Conservation (phyloP, 1,140 invertebrate species). For the Drosophila hydei region DNA sequence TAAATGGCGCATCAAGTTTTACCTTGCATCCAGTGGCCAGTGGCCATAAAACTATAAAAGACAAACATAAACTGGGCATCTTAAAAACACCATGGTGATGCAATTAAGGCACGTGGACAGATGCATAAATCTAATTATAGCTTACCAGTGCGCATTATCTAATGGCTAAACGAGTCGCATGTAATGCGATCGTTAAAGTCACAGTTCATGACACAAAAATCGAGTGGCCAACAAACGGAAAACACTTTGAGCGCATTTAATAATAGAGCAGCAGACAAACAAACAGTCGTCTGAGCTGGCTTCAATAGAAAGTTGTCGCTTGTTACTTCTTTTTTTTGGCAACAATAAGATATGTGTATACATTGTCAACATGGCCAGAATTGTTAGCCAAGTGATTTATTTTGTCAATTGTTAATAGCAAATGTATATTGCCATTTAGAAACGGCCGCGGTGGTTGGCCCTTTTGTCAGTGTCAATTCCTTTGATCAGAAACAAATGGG, state of each 20-base stretch:
- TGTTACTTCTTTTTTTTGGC: constrained; percentile 18
- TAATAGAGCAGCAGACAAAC: constrained; percentile 36
- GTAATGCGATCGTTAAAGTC: constrained; percentile 64
- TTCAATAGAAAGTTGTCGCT: constrained; percentile 66
- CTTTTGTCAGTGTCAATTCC: constrained; percentile 27
- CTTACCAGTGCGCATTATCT: constrained; percentile 56
- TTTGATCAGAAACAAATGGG: background rate
- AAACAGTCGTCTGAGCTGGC: constrained; percentile 1
- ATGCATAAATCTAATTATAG: constrained; percentile 31
- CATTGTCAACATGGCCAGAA: constrained; percentile 47
- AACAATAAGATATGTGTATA: constrained; percentile 24
- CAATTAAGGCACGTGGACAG: constrained; percentile 43
- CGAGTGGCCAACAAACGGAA: constrained; percentile 25
- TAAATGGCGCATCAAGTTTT: constrained; percentile 10
- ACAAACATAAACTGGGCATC: constrained; percentile 36
- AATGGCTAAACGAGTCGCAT: constrained; percentile 52
- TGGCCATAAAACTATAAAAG: constrained; percentile 34
- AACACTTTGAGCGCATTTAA: constrained; percentile 36
- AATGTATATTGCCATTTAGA: constrained; percentile 23
- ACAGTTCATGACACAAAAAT: constrained; percentile 67
- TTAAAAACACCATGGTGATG: constrained; percentile 5
- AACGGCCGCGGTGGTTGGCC: constrained; percentile 28
- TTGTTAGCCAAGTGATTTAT: constrained; percentile 18
- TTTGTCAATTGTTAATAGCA: constrained; percentile 26
- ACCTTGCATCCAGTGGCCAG: constrained; percentile 25